A percentile compares a stretch with the other conserved stretches of the same genome.
Conservation (phyloP, 2,888 invertebrate genomes). For the Cheilosia grossa region DNA sequence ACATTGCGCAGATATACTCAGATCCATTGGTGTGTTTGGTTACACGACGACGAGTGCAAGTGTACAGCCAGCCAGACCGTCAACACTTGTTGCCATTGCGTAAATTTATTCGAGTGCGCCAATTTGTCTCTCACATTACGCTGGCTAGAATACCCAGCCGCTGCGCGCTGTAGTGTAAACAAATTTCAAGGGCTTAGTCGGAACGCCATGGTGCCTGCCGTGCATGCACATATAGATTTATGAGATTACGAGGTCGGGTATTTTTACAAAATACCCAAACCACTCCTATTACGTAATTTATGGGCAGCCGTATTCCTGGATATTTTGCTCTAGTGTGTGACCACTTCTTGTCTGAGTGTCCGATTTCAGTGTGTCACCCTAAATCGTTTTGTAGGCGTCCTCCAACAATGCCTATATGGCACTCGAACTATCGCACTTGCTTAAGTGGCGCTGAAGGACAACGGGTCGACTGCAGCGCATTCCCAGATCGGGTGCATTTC, state of each 20-base stretch:
- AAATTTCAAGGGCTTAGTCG: slow-evolving; percentile 74
- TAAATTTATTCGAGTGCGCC: slow-evolving; percentile 73
- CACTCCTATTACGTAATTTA: slow-evolving; percentile 75
- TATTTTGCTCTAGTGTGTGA: slow-evolving; percentile 54
- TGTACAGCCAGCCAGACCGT: slow-evolving; percentile 49
- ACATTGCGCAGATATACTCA: slow-evolving; percentile 39
- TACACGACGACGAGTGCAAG: slow-evolving; percentile 15
- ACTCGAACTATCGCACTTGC: slow-evolving; percentile 72
- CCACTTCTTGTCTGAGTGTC: slow-evolving; percentile 74
- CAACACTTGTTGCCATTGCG: slow-evolving; percentile 73
- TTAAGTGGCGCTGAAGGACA: slow-evolving; percentile 75
- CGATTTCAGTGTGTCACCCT: slow-evolving; percentile 72
- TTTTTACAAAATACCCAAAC: slow-evolving; percentile 74
- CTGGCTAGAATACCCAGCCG: slow-evolving; percentile 23
- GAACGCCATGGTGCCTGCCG: slow-evolving; percentile 55
- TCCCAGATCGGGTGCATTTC: slow-evolving; percentile 57
- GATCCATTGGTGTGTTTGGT: slow-evolving; percentile 31
- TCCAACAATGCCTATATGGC: slow-evolving; percentile 56
- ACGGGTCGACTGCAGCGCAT: slow-evolving; percentile 36
- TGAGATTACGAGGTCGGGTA: slow-evolving; percentile 72
- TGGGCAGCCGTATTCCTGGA: slow-evolving; percentile 36
- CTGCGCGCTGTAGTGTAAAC: slow-evolving; percentile 69
- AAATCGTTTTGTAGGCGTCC: slow-evolving; percentile 73
- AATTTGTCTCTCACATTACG: slow-evolving; percentile 74
- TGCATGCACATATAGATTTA: slow-evolving; percentile 58